Evolutionary conservation across 2,888 invertebrate genomes (phyloP).

Genomic region (Aplocera efformata): DNA sequence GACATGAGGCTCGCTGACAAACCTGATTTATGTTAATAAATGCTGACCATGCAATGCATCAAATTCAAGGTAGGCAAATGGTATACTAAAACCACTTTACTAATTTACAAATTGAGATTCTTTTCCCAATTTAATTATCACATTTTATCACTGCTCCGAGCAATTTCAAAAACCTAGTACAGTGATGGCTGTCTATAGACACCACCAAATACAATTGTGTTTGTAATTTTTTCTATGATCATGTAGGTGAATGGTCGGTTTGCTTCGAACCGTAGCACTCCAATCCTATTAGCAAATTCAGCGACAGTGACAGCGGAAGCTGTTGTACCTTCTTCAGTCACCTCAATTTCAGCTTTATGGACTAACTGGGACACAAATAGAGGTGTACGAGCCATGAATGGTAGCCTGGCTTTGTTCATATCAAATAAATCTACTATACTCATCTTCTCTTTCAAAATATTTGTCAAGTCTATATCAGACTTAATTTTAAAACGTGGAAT

Average conservation of each 20-base stretch:
- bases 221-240: conserved; percentile 82
- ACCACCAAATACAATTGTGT: conserved; percentile 69
- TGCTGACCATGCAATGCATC: too few relatives aligned
- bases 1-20: conserved; percentile 5
- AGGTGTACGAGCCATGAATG: conserved; percentile 71
- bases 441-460: conserved; percentile 60
- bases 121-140: conserved; percentile 3
- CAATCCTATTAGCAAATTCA: conserved; percentile 73
- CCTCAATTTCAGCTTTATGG: conserved; percentile 87
- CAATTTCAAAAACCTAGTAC: conserved; percentile 36
- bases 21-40: neutral
- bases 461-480: conserved; percentile 78
- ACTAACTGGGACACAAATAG: conserved; percentile 81
- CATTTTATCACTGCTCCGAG: conserved; percentile 2
- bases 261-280: conserved; percentile 80
- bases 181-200: conserved; percentile 58
- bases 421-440: conserved; percentile 82
- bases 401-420: conserved; percentile 42
- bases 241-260: conserved; percentile 85
- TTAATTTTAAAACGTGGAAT: conserved; percentile 82
- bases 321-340: conserved; percentile 86
- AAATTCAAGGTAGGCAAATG: too few relatives aligned
- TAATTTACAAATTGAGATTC: too few relatives aligned
- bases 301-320: conserved; percentile 81
- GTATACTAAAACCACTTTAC: too few relatives aligned